Base-by-base conservation (phyloP, 2,888 invertebrate species). In the Altica lythri region DNA sequence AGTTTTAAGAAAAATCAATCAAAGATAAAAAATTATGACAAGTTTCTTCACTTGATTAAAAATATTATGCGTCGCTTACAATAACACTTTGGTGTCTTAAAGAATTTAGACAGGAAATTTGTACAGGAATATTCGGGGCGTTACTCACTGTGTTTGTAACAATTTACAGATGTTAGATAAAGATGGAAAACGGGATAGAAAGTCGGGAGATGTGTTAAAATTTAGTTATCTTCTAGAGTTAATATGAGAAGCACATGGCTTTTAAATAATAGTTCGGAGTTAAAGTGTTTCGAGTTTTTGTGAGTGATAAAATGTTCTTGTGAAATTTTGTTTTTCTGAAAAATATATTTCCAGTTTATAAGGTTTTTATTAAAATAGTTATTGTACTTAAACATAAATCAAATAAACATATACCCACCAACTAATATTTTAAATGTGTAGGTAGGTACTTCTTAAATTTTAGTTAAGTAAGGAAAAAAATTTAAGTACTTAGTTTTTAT, bases 171-270 rank as follows among this genome's bases (percentile, higher is more conserved):
- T 53, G 54, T 55, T 43, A 40, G 58, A 59, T 38, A 35, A 40
- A 45, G 59, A 59, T 13, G 44, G 19, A 10, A 27, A 27, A 32
- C 19, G 54, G 51, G 55, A 52, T 44, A 34, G 42, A 18, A 19
- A 22, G 37, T 51, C 56, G 43, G 51, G 51, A 57, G 45, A 55
- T 44, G 45, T 46, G 30, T 37, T 12, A 30, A 48, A 47, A 46
- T 55, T 59, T 54, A 59, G 59, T 59, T 55, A 53, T 55, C 50
- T 60, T 60, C 47, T 18, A 45, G 49, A 49, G 34, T 49, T 55
- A 53, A 50, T 45, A 29, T 53, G 16, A 16, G 16, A 43, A 55
- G 44, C 48, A 59, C 50, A 59, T 59, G 54, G n/a, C n/a, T 27
- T 42, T 46, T 10, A 17, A 42, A 49, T n/a, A n/a, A n/a, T n/a